phyloP scores from a whole-genome alignment of 2,113 vertebrate genomes.

The mouse (Mus musculus) region GRCm39 chr13:56650001-56650500 shows the following conservation, averaged over 20 bases:
- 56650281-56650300: background rate
- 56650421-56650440: background rate
- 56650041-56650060: background rate
- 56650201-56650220: background rate
- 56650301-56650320: background rate
- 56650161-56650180: background rate
- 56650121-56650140: background rate
- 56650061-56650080: background rate
- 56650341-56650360: conserved; percentile 55
- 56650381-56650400: background rate
- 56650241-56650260: background rate
- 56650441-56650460: background rate
- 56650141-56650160: background rate
- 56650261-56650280: background rate
- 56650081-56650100: background rate
- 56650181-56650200: background rate
- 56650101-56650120: background rate
- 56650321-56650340: conserved; percentile 15
- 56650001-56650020: background rate
- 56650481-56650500: background rate
- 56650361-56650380: conserved; percentile 72
- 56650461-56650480: conserved; percentile 50
- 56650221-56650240: background rate
- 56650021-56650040: background rate
- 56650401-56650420: background rate